Conservation (phyloP, 2,113 vertebrate genomes). For the Dasyornis broadbenti region DNA sequence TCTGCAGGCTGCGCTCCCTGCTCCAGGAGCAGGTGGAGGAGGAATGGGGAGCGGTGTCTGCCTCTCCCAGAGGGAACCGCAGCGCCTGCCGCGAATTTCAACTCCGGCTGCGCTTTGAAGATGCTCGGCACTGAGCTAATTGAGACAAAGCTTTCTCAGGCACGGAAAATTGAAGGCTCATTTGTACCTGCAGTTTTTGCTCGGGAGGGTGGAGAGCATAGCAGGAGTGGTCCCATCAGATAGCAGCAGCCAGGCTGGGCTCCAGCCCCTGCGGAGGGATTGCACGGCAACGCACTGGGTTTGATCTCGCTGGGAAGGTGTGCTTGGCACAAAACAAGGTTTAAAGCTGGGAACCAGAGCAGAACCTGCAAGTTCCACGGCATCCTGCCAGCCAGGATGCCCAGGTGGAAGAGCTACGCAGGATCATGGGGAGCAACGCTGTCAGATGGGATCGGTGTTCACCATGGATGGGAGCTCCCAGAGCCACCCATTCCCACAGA, state of each 20-base stretch:
- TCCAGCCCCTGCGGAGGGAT: not conserved
- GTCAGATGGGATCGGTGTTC: not conserved
- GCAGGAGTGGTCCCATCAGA: not conserved
- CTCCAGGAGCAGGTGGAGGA: not conserved
- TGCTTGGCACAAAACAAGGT: not conserved
- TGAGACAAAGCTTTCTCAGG: not conserved
- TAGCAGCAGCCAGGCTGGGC: not conserved
- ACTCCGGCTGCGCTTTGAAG: not conserved
- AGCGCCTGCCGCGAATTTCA: fast-evolving
- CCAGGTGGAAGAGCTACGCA: not conserved
- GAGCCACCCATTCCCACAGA: not conserved
- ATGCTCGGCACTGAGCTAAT: fast-evolving
- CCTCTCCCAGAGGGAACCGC: not conserved
- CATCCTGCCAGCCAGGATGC: not conserved
- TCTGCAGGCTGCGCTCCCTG: not conserved
- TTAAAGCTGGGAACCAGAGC: not conserved
- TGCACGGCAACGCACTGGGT: fast-evolving
- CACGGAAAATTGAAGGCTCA: not conserved
- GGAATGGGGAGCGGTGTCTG: not conserved
- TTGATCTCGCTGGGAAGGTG: fast-evolving
- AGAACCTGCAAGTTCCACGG: not conserved
- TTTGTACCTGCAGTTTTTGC: not conserved
- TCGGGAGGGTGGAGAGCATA: not conserved
- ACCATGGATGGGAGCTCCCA: not conserved
- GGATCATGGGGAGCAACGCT: fast-evolving